phyloP scores from a whole-genome alignment of 2,888 invertebrate species.

The Drosophila affinis region DNA sequence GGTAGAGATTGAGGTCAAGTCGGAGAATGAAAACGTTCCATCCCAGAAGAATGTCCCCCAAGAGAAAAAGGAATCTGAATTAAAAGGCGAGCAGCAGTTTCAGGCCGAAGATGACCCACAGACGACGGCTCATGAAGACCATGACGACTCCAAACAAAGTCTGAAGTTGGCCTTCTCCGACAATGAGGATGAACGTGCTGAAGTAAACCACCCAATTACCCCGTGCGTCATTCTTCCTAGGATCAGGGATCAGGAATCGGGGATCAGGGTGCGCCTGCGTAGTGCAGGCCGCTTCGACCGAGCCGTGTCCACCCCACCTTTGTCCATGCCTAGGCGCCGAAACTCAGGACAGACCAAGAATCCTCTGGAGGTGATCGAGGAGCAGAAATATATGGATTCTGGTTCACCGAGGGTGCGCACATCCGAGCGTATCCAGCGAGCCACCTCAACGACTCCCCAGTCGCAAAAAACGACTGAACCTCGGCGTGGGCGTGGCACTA shows the following conservation, averaged over 20 bases:
- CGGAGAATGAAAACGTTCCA: not conserved
- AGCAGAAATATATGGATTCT: constrained; percentile 11
- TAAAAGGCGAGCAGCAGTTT: not conserved
- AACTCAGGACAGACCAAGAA: not conserved
- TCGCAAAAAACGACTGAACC: not conserved
- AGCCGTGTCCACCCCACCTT: constrained; percentile 1
- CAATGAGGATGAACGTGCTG: constrained; percentile 1
- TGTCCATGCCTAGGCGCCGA: constrained; percentile 15
- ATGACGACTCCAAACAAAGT: constrained; percentile 16
- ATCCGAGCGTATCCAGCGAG: not conserved
- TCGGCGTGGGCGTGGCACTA: constrained; percentile 14
- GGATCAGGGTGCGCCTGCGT: constrained; percentile 10
- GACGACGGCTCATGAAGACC: not conserved
- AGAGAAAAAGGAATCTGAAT: not conserved
- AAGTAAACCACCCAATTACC: not conserved
- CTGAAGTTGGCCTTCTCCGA: constrained; percentile 32
- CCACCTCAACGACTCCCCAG: constrained; percentile 9
- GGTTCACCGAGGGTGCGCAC: constrained; percentile 1
- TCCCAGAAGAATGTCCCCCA: not conserved
- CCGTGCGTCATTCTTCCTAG: not conserved
- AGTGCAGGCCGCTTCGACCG: constrained; percentile 7
- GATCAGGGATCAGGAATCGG: no score
- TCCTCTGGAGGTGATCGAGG: constrained; percentile 28
- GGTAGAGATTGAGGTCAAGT: not conserved
- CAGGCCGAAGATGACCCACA: no score